Evolutionary conservation across 2,888 invertebrate genomes (phyloP).

Genomic region (Anaspis maculata): DNA sequence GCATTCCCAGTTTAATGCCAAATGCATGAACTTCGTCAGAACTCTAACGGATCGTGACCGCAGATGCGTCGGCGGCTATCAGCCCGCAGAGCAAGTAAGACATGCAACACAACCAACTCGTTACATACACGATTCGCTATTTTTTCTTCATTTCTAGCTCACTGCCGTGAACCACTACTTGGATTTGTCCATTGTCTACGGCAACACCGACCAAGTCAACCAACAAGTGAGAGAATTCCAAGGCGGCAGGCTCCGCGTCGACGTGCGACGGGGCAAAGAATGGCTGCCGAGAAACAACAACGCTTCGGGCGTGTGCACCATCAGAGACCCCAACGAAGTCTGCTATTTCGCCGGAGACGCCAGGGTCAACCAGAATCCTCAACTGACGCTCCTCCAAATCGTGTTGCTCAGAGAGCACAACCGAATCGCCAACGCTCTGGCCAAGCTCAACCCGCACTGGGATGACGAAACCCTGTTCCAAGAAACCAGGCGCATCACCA

Average conservation of each 20-base stretch:
- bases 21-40: conserved; percentile 67
- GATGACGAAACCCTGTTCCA: conserved; percentile 65
- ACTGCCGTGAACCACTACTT: conserved; percentile 62
- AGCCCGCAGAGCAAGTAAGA: conserved; percentile 64
- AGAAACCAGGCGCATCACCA: conserved; percentile 61
- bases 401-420: conserved; percentile 66
- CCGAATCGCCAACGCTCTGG: conserved; percentile 54
- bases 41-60: conserved; percentile 59
- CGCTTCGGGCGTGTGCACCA: conserved; percentile 58
- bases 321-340: conserved; percentile 52
- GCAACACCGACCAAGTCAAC: conserved; percentile 59
- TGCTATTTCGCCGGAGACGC: conserved; percentile 70
- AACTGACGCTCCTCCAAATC: conserved; percentile 60
- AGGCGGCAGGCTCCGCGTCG: conserved; percentile 60
- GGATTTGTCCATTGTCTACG: conserved; percentile 76
- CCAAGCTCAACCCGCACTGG: conserved; percentile 65
- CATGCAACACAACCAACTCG: too few relatives aligned
- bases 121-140: neutral
- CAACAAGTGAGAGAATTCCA: conserved; percentile 56
- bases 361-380: conserved; percentile 64
- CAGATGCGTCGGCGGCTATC: conserved; percentile 52
- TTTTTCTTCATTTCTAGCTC: conserved; percentile 44
- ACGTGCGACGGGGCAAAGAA: conserved; percentile 55
- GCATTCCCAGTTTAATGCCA: conserved; percentile 47
- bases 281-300: conserved; percentile 67